These are phyloP conservation scores for Drosophila meridionalis DNA, from an alignment of 2,888 invertebrate species.

Conservation along the genomic window DNA sequence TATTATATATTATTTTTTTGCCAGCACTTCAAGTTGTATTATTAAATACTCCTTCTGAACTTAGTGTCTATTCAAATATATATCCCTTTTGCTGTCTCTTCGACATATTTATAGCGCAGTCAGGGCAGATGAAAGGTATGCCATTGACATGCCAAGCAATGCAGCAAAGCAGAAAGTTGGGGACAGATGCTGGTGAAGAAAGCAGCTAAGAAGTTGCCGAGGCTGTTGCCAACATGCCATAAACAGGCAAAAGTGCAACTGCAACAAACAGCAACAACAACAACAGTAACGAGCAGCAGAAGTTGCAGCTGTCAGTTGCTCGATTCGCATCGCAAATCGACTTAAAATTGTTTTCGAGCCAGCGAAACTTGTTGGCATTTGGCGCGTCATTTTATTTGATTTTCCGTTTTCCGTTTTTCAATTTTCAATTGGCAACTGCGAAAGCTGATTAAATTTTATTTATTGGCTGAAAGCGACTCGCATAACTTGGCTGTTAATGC, in stretches of 20 bases:
- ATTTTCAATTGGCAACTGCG: constrained; percentile 26
- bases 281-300: constrained; percentile 13
- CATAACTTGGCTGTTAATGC: constrained; percentile 51
- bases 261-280: constrained; percentile 28
- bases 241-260: constrained; percentile 50
- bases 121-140: background rate
- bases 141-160: constrained; percentile 20
- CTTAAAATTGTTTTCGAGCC: constrained; percentile 78
- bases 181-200: constrained; percentile 16
- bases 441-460: constrained; percentile 67
- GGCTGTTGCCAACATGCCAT: constrained; percentile 41
- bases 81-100: background rate
- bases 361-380: constrained; percentile 47
- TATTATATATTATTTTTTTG: no score
- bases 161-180: constrained; percentile 17
- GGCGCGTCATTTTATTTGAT: constrained; percentile 53
- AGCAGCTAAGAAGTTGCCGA: constrained; percentile 36
- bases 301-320: constrained; percentile 40
- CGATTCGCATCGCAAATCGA: constrained; percentile 57
- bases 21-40: no score
- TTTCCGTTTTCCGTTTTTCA: constrained; percentile 20
- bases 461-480: constrained; percentile 46
- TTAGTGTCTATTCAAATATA: no score
- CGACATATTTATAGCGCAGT: background rate
- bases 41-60: no score